These are phyloP conservation scores for Paramuricea clavata DNA, from an alignment of 92 coral and sea anemone species.

Conservation along the genomic window DNA sequence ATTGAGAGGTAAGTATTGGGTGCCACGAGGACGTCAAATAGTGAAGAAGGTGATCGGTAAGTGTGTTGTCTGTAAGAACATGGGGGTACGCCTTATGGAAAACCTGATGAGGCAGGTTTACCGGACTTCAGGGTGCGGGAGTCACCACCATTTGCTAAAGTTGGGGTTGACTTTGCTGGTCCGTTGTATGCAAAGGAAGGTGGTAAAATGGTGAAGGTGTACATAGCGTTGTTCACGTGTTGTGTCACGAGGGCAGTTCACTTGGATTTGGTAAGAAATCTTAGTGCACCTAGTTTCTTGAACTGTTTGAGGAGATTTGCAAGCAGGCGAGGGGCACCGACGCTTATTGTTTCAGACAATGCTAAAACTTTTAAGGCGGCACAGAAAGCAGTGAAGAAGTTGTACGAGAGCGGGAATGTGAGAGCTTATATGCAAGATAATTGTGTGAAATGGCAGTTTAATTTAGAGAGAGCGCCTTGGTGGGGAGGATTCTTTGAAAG, in stretches of 20 bases:
- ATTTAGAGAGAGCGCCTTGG: constrained; percentile 30
- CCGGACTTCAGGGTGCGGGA: constrained; percentile 15
- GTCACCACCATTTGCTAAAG: constrained; percentile 34
- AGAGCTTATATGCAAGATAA: background rate
- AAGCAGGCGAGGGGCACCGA: constrained; percentile 5
- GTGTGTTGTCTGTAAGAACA: constrained; percentile 5
- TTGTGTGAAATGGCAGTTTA: constrained; percentile 30
- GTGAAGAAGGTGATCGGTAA: background rate
- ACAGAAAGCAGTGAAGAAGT: background rate
- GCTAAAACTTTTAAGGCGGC: constrained; percentile 19
- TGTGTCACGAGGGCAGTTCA: constrained; percentile 41
- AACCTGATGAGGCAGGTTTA: constrained; percentile 18
- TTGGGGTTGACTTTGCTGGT: constrained; percentile 28
- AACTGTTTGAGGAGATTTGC: constrained; percentile 18
- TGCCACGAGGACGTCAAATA: background rate
- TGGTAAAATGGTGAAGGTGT: constrained; percentile 23
- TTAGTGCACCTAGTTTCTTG: background rate
- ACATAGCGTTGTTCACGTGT: constrained; percentile 11
- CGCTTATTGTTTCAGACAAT: constrained; percentile 28
- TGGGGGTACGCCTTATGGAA: constrained; percentile 3
- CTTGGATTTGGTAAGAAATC: constrained; percentile 26
- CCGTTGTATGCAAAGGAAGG: constrained; percentile 40
- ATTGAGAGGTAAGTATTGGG: constrained; percentile 12
- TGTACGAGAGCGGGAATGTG: background rate
- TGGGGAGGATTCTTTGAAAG: background rate